Percentiles rank a stretch among this genome's conserved stretches.
Evolutionary conservation across 2,888 invertebrate genomes (phyloP).

Genomic region (Crepidodera aurea): DNA sequence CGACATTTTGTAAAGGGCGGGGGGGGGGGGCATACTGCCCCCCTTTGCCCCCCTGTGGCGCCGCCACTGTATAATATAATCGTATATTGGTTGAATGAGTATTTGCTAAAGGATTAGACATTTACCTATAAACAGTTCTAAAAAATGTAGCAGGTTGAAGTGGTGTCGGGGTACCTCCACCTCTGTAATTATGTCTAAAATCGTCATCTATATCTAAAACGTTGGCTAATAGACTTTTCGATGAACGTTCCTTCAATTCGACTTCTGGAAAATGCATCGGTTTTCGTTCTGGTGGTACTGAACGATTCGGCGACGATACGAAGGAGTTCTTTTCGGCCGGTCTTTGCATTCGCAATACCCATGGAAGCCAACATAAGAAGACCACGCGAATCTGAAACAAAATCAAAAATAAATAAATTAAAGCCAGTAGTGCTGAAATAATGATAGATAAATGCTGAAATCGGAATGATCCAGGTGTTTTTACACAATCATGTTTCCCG

Average conservation of each 20-base stretch:
- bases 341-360: constrained; percentile 92
- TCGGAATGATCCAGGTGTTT: background rate
- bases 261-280: constrained; percentile 60
- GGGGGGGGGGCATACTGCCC: too few species aligned
- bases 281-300: constrained; percentile 62
- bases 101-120: too few species aligned
- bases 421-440: too few species aligned
- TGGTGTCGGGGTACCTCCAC: constrained; percentile 67
- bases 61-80: too few species aligned
- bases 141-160: constrained; percentile 71
- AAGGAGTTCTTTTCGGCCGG: constrained; percentile 60
- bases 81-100: too few species aligned
- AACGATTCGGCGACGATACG: constrained; percentile 67
- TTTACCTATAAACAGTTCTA: constrained; percentile 76
- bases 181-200: constrained; percentile 82
- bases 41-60: too few species aligned
- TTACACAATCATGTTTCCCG: too few species aligned
- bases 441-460: too few species aligned
- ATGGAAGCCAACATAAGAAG: constrained; percentile 97
- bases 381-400: constrained; percentile 81
- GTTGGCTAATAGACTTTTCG: constrained; percentile 94
- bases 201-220: constrained; percentile 98
- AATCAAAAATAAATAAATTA: too few species aligned
- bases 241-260: constrained; percentile 72
- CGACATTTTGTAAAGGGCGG: too few species aligned